These are phyloP conservation scores for Eristalis pertinax DNA, from an alignment of 2,888 invertebrate species.

Conservation along the genomic window DNA sequence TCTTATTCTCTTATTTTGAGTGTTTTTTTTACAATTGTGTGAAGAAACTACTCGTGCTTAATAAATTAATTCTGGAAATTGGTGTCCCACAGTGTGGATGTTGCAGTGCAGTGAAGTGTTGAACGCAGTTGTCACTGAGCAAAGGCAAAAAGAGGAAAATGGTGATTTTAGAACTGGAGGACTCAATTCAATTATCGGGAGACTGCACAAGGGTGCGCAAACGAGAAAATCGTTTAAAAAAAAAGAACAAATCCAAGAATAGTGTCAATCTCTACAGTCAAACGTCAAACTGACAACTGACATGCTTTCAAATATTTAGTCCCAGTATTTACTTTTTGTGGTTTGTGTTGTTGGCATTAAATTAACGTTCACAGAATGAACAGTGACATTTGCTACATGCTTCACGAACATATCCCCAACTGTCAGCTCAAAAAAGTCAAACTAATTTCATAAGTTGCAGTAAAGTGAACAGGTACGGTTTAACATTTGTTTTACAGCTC, in stretches of 20 bases:
- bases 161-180: background rate
- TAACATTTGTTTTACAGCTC: background rate
- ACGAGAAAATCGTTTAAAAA: too few species aligned
- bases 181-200: background rate
- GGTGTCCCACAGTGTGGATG: constrained; percentile 31
- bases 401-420: too few species aligned
- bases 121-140: constrained; percentile 39
- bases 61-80: constrained; percentile 54
- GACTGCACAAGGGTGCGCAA: background rate
- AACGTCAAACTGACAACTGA: too few species aligned
- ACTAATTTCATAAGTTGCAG: background rate
- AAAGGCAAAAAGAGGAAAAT: background rate
- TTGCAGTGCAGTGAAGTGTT: constrained; percentile 15
- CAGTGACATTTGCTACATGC: too few species aligned
- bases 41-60: constrained; percentile 33
- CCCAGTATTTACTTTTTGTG: too few species aligned
- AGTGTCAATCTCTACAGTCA: too few species aligned
- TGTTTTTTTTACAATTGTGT: constrained; percentile 14
- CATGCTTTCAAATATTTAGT: too few species aligned
- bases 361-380: too few species aligned
- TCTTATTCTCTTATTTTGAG: constrained; percentile 5
- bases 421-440: too few species aligned
- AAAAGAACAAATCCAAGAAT: too few species aligned
- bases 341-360: too few species aligned
- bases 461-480: background rate